Evolutionary conservation across 1,140 invertebrate genomes (phyloP).

Genomic region (Gryon sp.): DNA sequence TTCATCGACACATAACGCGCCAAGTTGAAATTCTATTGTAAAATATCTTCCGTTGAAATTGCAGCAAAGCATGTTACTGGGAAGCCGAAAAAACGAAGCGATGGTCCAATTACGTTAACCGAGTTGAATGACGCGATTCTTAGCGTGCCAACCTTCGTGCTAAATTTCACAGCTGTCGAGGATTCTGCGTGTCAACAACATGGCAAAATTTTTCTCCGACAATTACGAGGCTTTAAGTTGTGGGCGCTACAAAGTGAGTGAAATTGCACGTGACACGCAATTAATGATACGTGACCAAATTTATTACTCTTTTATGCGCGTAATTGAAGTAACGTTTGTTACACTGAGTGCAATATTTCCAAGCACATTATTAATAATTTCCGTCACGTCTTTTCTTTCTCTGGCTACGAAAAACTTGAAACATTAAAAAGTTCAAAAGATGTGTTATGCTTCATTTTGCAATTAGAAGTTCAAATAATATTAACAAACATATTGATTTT

Average conservation of each 20-base stretch:
- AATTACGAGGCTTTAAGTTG: slow-evolving; percentile 83
- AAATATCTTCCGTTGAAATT: slow-evolving; percentile 46
- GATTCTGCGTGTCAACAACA: slow-evolving; percentile 84
- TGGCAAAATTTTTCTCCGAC: slow-evolving; percentile 83
- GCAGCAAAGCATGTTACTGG: slow-evolving; percentile 63
- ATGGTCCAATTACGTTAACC: slow-evolving; percentile 67
- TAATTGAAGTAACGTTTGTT: slow-evolving; percentile 50
- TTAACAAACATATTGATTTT: no score
- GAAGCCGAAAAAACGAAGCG: slow-evolving; percentile 63
- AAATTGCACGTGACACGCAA: slow-evolving; percentile 57
- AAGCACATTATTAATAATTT: slow-evolving; percentile 31
- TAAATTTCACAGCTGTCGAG: slow-evolving; percentile 83
- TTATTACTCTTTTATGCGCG: slow-evolving; percentile 50
- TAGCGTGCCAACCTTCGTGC: slow-evolving; percentile 83
- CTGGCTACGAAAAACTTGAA: slow-evolving; percentile 11
- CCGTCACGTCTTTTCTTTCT: slow-evolving; percentile 37
- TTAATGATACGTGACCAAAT: slow-evolving; percentile 58
- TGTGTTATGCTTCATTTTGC: background rate
- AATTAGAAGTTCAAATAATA: background rate
- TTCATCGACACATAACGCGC: slow-evolving; percentile 16
- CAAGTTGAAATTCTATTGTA: slow-evolving; percentile 35
- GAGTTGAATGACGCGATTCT: slow-evolving; percentile 77
- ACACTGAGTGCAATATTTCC: slow-evolving; percentile 12
- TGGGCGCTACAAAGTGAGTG: slow-evolving; percentile 85
- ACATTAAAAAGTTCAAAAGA: slow-evolving; percentile 2